Base-by-base conservation (phyloP, 2,797 vertebrate genomes). In the Adrianichthys oophorus region DNA sequence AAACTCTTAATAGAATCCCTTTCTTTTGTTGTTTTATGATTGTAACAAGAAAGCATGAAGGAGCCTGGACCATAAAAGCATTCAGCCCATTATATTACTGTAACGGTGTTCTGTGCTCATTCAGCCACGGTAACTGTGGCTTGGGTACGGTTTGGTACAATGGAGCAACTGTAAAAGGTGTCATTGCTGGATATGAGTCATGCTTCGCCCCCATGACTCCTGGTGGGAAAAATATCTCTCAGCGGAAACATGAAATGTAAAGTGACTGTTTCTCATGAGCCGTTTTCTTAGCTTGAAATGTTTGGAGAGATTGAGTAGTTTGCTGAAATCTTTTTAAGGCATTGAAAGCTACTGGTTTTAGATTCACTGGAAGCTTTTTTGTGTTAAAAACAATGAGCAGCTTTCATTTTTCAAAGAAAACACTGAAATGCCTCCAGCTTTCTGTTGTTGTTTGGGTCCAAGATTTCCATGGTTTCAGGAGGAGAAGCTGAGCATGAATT, bases 111-210 rank as follows among this genome's bases (percentile, higher is more conserved):
- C 76, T 4, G 83, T 73, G 53, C 52, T 77, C 76, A 71, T 70
- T 80, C 57, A 76, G 67, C 58, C 65, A 65, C 24, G 70, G 48
- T 70, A 63, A 79, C 77, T 86, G 83, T 84, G 78, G 85, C 81
- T 67, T 58, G 77, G 73, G 77, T 85, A 82, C 83, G 77, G 85
- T 82, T 67, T 58, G 77, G 73, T 62, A 87, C 86, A 88, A 84
- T 85, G 80, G 68, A 21, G 60, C 65, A 49, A 88, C 84, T 90
- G 85, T 90, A 80, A 74, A 82, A 88, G 84, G 85, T 85, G 82
- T 83, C 82, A 64, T 67, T 78, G 70, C 78, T 63, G 53, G 65
- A 57, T 48, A 52, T 53, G 64, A 70, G 50, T 59, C 81, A 75
- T 50, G 18, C 62, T 74, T 72, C 15, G 54, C 63, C 63, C 60